Conservation (phyloP, 1,140 invertebrate species). For the Drusus annulatus region DNA sequence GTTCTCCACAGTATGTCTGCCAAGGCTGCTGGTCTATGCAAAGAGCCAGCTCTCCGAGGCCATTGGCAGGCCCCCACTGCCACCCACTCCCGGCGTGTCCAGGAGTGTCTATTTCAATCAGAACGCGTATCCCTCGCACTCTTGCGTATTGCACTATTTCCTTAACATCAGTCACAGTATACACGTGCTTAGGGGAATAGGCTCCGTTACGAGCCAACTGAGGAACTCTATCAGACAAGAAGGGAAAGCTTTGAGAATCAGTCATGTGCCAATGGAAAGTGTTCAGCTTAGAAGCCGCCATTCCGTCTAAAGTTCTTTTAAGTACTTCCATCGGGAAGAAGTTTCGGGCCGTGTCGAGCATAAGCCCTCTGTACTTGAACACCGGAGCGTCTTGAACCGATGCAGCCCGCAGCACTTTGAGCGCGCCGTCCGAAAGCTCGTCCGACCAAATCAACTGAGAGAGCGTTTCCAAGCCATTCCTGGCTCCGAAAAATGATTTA, state of each 20-base stretch:
- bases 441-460: slow-evolving; percentile 86
- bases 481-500: slow-evolving; percentile 82
- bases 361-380: slow-evolving; percentile 79
- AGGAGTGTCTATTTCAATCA: slow-evolving; percentile 85
- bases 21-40: slow-evolving; percentile 85
- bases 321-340: slow-evolving; percentile 80
- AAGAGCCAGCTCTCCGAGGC: slow-evolving; percentile 79
- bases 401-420: slow-evolving; percentile 74
- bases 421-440: slow-evolving; percentile 73
- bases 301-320: slow-evolving; percentile 81
- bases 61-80: slow-evolving; percentile 81
- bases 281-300: slow-evolving; percentile 87
- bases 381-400: slow-evolving; percentile 74
- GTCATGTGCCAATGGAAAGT: slow-evolving; percentile 90
- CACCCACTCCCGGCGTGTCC: slow-evolving; percentile 87
- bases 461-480: slow-evolving; percentile 86
- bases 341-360: slow-evolving; percentile 85
- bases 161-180: slow-evolving; percentile 78
- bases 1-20: slow-evolving; percentile 84
- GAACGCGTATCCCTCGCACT: slow-evolving; percentile 79
- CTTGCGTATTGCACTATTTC: slow-evolving; percentile 78
- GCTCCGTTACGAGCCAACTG: slow-evolving; percentile 82
- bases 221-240: slow-evolving; percentile 79
- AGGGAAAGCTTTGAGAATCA: slow-evolving; percentile 88
- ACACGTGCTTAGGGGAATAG: slow-evolving; percentile 79